Evolutionary conservation across 2,797 vertebrate species (phyloP).

Genomic region (Graptemys geographica): DNA sequence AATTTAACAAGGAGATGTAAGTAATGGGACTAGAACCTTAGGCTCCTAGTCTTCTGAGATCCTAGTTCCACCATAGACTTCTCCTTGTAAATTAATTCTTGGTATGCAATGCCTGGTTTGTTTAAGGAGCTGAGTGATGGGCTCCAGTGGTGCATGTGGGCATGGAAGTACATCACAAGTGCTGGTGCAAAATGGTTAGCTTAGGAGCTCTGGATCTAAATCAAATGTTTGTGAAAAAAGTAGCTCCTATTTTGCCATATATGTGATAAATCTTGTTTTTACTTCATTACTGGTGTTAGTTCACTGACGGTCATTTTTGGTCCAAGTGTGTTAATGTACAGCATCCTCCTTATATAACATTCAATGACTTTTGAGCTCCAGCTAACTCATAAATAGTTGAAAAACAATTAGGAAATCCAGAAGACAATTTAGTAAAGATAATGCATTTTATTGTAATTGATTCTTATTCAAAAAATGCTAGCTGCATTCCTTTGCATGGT

Average conservation of each 20-base stretch:
- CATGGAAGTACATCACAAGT: slow-evolving; percentile 73
- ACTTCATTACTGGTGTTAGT: slow-evolving; percentile 18
- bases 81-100: slow-evolving; percentile 78
- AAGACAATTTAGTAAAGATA: background rate
- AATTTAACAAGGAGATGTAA: slow-evolving; percentile 74
- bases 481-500: slow-evolving; percentile 60
- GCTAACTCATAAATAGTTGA: slow-evolving; percentile 21
- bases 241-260: slow-evolving; percentile 32
- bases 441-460: slow-evolving; percentile 10
- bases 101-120: slow-evolving; percentile 75
- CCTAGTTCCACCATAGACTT: slow-evolving; percentile 63
- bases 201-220: slow-evolving; percentile 48
- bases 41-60: slow-evolving; percentile 15
- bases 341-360: background rate
- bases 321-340: slow-evolving; percentile 26
- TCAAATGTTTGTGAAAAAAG: slow-evolving; percentile 17
- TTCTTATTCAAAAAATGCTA: slow-evolving; percentile 55
- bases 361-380: background rate
- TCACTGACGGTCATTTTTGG: background rate
- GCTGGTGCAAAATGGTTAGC: slow-evolving; percentile 53
- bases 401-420: background rate
- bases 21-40: slow-evolving; percentile 72
- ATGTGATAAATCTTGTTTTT: background rate
- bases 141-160: slow-evolving; percentile 76
- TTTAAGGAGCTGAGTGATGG: slow-evolving; percentile 68